Conservation (phyloP, 2,797 vertebrate genomes). For the Momotus momota region DNA sequence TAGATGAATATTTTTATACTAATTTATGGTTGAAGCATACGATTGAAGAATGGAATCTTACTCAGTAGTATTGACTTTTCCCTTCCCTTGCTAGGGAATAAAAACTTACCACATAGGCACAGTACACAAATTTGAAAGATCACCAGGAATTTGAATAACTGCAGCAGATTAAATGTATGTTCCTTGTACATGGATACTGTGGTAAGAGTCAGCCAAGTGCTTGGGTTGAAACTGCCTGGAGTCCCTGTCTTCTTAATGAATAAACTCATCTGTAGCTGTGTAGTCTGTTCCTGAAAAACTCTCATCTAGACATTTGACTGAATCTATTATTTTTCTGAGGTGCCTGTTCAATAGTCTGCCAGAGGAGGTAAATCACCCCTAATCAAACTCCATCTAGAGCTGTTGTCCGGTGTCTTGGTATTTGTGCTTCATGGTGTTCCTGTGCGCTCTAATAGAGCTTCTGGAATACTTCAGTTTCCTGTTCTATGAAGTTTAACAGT, state of each 20-base stretch:
- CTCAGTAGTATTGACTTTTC: not conserved
- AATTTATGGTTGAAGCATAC: not conserved
- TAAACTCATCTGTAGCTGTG: not conserved
- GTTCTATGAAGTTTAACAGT: not conserved
- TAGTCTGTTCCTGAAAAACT: not conserved
- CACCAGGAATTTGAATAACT: not conserved
- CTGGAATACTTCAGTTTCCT: not conserved
- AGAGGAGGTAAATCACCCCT: not conserved
- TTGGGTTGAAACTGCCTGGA: not conserved
- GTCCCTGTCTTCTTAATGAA: not conserved
- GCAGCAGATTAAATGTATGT: not conserved
- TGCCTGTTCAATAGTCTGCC: not conserved
- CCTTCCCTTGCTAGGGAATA: not conserved
- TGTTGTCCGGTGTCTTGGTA: not conserved
- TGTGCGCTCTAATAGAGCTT: not conserved
- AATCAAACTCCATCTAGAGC: accelerated
- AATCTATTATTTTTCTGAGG: not conserved
- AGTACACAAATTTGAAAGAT: not conserved
- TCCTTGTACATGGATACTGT: not conserved
- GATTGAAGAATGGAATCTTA: not conserved
- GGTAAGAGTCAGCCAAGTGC: not conserved
- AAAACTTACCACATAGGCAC: not conserved
- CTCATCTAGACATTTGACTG: not conserved
- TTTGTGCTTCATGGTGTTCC: not conserved
- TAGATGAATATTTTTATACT: not conserved